Base-by-base conservation (phyloP, 2,113 vertebrate species). In the Carassius gibelio region DNA sequence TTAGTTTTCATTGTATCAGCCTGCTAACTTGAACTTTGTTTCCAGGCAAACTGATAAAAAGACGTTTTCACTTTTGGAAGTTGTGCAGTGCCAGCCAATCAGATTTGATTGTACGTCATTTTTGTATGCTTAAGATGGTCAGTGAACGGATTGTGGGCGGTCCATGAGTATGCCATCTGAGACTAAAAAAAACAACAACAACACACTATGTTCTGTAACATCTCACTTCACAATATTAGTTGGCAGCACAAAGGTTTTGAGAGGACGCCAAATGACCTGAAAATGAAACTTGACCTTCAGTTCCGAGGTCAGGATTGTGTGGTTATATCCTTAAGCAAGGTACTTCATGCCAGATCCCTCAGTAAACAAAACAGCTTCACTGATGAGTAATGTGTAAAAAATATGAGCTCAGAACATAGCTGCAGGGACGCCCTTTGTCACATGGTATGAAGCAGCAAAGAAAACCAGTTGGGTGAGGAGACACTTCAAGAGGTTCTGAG, bases 201-300 rank as follows among this genome's bases (percentile, higher is more conserved):
- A 8, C 19, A 68, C 23, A 6, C 48, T 15, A 76, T 21, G 38
- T 4, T 11, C 42, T 42, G 9, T 34, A n/a, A 36, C 38, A 72
- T 61, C 34, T 66, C n/a, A 66, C n/a, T 80, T 45, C 42, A 45
- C 30, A 75, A 21, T 38, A 81, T 55, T 61, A 26, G 13, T 42
- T 8, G 3, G 19, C 13, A 17, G 9, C 57, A 45, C 52, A 71
- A 61, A 64, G 34, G 36, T 75, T 86, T 79, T 19, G 30, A 38
- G 9, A 75, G 50, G 69, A 48, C 3, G 48, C 26, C n/a, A 57
- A 48, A n/a, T 48, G 52, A 81, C 42, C 64, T n/a, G 81, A 50
- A 85, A 50, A 81, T 52, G 21, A 81, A 86, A 82, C 78, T 19
- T 82, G 57, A 75, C 84, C 78, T 81, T 48, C 66, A 80, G 52